Evolutionary conservation across 2,113 vertebrate species (phyloP).

Genomic region (Ceyx cyanopectus): DNA sequence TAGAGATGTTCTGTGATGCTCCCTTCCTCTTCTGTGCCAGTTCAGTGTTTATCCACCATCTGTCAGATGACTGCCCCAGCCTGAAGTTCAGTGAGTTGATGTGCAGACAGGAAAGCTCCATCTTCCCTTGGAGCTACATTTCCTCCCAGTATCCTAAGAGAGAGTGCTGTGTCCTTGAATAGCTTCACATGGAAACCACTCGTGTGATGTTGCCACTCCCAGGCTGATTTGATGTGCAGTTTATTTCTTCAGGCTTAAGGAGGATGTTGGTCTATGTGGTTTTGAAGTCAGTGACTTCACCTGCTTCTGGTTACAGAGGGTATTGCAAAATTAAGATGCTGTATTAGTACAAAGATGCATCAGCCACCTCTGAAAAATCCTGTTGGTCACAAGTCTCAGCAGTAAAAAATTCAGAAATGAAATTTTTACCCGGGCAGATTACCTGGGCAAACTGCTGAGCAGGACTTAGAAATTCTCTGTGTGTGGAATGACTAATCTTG

Average conservation of each 20-base stretch:
- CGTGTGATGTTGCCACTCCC: not conserved
- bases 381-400: not conserved
- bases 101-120: not conserved
- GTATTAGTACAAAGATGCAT: not conserved
- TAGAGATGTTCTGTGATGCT: not conserved
- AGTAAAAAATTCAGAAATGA: not conserved
- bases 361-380: not conserved
- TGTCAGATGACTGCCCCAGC: not conserved
- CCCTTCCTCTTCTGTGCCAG: not conserved
- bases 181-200: not conserved
- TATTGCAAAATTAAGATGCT: not conserved
- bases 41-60: not conserved
- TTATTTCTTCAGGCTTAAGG: not conserved
- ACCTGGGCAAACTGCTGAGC: not conserved
- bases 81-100: not conserved
- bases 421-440: not conserved
- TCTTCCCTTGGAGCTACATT: constrained; percentile 16
- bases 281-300: constrained; percentile 19
- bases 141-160: not conserved
- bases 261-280: not conserved
- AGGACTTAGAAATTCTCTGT: not conserved
- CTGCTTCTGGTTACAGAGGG: not conserved
- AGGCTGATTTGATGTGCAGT: not conserved
- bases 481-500: not conserved
- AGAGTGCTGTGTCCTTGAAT: not conserved